Evolutionary conservation across 2,797 vertebrate species (phyloP).

Genomic region (Molossus alvarezi): DNA sequence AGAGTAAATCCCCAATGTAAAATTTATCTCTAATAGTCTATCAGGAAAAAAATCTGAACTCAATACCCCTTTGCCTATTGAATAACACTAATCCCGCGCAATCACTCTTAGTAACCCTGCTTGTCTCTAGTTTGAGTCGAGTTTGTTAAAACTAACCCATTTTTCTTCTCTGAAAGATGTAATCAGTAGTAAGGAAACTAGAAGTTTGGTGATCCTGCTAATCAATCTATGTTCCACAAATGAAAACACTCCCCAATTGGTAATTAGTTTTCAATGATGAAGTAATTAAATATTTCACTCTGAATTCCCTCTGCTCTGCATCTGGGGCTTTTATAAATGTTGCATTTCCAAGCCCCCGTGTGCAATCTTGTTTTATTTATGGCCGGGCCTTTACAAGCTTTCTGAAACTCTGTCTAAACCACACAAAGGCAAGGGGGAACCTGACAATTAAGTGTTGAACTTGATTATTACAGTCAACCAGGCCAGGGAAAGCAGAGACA

Average conservation of each 20-base stretch:
- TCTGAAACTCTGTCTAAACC: conserved; percentile 71
- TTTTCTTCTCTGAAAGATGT: conserved; percentile 85
- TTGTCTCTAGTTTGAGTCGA: conserved; percentile 77
- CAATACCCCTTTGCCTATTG: conserved; percentile 82
- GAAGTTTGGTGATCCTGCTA: conserved; percentile 79
- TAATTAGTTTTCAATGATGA: conserved; percentile 84
- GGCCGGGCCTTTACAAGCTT: conserved; percentile 58
- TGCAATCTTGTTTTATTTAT: conserved; percentile 82
- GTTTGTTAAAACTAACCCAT: conserved; percentile 84
- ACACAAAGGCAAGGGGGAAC: conserved; percentile 67
- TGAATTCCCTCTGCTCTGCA: conserved; percentile 75
- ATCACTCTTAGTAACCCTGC: conserved; percentile 82
- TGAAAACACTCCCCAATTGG: conserved; percentile 80
- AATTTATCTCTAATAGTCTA: conserved; percentile 86
- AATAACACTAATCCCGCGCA: conserved; percentile 82
- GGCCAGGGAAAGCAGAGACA: conserved; percentile 66
- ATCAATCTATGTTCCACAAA: conserved; percentile 83
- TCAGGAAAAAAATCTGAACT: conserved; percentile 76
- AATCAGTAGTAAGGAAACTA: conserved; percentile 85
- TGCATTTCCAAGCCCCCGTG: conserved; percentile 55
- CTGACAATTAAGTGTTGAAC: conserved; percentile 71
- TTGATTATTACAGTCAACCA: conserved; percentile 58
- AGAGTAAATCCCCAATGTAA: conserved; percentile 83
- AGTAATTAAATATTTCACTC: conserved; percentile 84
- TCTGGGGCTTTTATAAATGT: conserved; percentile 71